Evolutionary conservation across 1,140 invertebrate genomes (phyloP).

Genomic region (Trinorchestia longiramus): DNA sequence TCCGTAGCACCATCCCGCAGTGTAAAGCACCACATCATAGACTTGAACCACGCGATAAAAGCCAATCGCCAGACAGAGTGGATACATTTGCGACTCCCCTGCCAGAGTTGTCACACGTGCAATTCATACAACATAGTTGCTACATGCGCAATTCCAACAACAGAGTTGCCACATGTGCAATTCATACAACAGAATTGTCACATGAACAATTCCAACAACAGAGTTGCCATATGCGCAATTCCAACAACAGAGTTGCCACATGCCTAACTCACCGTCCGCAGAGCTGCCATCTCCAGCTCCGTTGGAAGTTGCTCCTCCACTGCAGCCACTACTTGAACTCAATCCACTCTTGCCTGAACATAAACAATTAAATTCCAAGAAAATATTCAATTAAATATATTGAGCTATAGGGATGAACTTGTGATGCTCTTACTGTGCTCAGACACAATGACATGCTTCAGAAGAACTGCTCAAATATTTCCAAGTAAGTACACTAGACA

Average conservation of each 20-base stretch:
- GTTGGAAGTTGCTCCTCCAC: background rate
- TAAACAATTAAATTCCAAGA: background rate
- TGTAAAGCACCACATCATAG: too few relatives aligned
- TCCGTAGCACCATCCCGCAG: too few relatives aligned
- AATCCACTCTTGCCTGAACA: background rate
- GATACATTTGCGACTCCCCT: too few relatives aligned
- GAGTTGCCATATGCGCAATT: background rate
- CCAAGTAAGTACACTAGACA: too few relatives aligned
- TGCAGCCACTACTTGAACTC: background rate
- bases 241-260: background rate
- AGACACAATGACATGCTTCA: too few relatives aligned
- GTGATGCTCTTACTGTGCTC: too few relatives aligned
- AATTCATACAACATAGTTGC: too few relatives aligned
- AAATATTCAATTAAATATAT: too few relatives aligned
- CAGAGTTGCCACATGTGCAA: background rate
- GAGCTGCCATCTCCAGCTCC: background rate
- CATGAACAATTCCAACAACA: background rate
- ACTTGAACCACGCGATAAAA: background rate
- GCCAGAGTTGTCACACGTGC: too few relatives aligned
- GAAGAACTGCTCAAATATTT: too few relatives aligned
- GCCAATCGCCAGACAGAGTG: too few relatives aligned
- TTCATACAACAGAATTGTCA: background rate
- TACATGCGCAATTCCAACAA: background rate
- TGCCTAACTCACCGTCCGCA: background rate
- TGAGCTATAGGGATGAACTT: too few relatives aligned